Percentiles rank a stretch among this genome's conserved stretches.
phyloP scores from a whole-genome alignment of 2,113 vertebrate genomes.

The Aspidoscelis tigris region DNA sequence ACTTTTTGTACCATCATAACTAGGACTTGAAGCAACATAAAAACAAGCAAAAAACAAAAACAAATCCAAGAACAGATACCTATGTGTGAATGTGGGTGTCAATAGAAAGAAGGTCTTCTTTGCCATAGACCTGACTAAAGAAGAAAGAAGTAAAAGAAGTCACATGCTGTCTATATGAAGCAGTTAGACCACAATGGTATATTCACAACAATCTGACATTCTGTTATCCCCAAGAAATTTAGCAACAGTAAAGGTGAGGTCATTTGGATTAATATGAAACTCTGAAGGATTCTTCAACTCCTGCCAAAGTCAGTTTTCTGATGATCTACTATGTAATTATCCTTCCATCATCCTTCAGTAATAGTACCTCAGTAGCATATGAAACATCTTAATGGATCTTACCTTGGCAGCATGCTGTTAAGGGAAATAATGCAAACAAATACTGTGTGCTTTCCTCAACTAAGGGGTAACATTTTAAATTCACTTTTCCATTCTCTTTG shows the following conservation, averaged over 20 bases:
- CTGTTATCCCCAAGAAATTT: constrained; percentile 64
- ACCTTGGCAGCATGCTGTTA: constrained; percentile 49
- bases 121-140: constrained; percentile 53
- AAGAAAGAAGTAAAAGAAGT: constrained; percentile 56
- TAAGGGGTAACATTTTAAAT: background rate
- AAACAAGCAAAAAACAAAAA: too few relatives aligned
- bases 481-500: background rate
- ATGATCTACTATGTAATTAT: constrained; percentile 68
- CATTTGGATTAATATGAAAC: constrained; percentile 71
- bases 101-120: constrained; percentile 47
- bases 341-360: constrained; percentile 22
- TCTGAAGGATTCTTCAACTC: constrained; percentile 59
- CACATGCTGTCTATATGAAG: constrained; percentile 49
- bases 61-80: too few relatives aligned
- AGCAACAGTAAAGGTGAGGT: constrained; percentile 62
- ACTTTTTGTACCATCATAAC: too few relatives aligned
- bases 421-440: constrained; percentile 58
- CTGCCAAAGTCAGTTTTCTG: constrained; percentile 53
- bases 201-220: constrained; percentile 63
- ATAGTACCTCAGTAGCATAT: constrained; percentile 44
- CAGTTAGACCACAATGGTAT: constrained; percentile 48
- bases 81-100: background rate
- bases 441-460: constrained; percentile 24
- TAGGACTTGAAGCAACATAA: background rate
- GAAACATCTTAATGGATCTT: constrained; percentile 61